Percentiles rank a stretch among this genome's conserved stretches.
These are phyloP conservation scores for Porites australiensis DNA, from an alignment of 64 coral and sea anemone genomes.

Conservation along the genomic window DNA sequence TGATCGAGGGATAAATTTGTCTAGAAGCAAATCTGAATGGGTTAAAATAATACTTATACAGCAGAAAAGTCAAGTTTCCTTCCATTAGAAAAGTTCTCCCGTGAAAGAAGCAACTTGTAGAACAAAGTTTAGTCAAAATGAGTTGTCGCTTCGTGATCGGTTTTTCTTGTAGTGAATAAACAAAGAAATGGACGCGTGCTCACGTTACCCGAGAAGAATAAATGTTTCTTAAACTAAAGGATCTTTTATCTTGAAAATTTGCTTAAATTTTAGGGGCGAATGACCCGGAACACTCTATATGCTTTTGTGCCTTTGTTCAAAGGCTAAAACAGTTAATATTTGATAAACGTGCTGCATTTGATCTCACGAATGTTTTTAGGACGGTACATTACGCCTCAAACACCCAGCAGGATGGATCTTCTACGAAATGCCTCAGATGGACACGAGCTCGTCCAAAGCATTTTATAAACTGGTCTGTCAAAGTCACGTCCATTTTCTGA, in stretches of 20 bases:
- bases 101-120: neutral
- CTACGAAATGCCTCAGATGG: neutral
- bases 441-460: neutral
- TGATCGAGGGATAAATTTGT: too few relatives aligned
- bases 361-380: neutral
- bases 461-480: constrained; percentile 18
- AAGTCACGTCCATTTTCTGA: constrained; percentile 20
- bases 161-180: neutral
- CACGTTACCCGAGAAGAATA: neutral
- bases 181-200: constrained; percentile 40
- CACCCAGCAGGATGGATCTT: neutral
- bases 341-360: constrained; percentile 53
- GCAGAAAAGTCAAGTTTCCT: neutral
- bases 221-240: constrained; percentile 16
- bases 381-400: neutral
- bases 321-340: constrained; percentile 26
- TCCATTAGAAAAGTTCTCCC: neutral
- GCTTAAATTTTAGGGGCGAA: constrained; percentile 60
- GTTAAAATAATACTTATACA: too few relatives aligned
- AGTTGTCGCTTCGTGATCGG: constrained; percentile 5
- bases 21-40: too few relatives aligned
- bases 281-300: constrained; percentile 49
- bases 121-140: constrained; percentile 18
- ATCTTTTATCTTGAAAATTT: constrained; percentile 37
- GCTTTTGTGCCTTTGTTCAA: constrained; percentile 50